Conservation (phyloP, 2,888 invertebrate genomes). For the Drosophila maculinotata region DNA sequence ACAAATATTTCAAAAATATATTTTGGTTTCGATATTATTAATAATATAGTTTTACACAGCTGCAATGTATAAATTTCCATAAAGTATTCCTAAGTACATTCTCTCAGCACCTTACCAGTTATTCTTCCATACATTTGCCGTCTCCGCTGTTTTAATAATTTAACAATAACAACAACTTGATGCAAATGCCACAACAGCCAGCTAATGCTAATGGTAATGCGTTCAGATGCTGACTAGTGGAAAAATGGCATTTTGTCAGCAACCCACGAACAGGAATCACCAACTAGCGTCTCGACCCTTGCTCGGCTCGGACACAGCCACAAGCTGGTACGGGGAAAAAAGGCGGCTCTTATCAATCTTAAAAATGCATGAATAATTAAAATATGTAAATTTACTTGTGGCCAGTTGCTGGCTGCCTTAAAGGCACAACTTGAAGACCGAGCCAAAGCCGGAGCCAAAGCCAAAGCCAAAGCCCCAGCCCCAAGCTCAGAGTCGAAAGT, state of each 20-base stretch:
- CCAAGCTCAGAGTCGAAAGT: conserved; percentile 59
- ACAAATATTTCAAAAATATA: not conserved
- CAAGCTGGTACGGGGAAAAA: conserved; percentile 23
- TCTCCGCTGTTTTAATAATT: conserved; percentile 53
- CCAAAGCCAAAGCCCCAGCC: conserved; percentile 2
- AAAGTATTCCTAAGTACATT: too few species aligned
- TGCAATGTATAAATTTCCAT: too few species aligned
- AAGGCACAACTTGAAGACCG: conserved; percentile 21
- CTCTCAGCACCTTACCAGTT: not conserved
- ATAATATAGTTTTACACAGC: too few species aligned
- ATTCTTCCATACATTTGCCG: conserved; percentile 11
- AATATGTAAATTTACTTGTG: conserved; percentile 76
- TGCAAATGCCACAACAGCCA: conserved; percentile 39
- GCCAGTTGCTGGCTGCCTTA: conserved; percentile 55
- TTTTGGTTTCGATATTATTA: too few species aligned
- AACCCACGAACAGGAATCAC: conserved; percentile 3
- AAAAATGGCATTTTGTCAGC: conserved; percentile 30
- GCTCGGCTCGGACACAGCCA: conserved; percentile 1
- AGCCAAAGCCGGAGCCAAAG: too few species aligned
- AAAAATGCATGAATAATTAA: conserved; percentile 79
- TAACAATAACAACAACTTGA: conserved; percentile 42
- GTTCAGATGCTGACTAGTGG: conserved; percentile 34
- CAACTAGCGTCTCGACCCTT: conserved; percentile 27
- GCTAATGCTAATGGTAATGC: conserved; percentile 47
- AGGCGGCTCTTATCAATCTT: conserved; percentile 75